Evolutionary conservation across 2,888 invertebrate species (phyloP).

Genomic region (Amblyjoppa fuscipennis): DNA sequence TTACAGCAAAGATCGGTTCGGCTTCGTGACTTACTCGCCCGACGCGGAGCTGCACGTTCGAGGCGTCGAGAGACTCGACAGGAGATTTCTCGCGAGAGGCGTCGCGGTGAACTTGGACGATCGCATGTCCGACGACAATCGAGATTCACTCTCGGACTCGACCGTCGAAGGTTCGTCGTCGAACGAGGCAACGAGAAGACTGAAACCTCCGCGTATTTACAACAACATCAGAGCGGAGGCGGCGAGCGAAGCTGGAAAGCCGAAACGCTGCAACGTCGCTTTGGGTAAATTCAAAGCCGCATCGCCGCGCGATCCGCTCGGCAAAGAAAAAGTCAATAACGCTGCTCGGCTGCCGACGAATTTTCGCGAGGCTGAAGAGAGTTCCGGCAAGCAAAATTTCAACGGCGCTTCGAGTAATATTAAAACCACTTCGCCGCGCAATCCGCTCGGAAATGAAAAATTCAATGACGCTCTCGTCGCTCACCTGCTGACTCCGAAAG

Average conservation of each 20-base stretch:
- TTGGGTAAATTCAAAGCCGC: not conserved
- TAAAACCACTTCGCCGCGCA: not conserved
- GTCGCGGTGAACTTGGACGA: slow-evolving; percentile 75
- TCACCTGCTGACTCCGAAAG: not conserved
- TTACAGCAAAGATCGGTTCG: slow-evolving; percentile 53
- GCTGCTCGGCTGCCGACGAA: too few species aligned
- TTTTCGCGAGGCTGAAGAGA: too few species aligned
- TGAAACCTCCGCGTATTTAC: slow-evolving; percentile 31
- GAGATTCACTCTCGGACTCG: slow-evolving; percentile 9
- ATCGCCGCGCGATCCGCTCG: not conserved
- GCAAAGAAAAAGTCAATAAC: not conserved
- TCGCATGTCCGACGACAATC: slow-evolving; percentile 74
- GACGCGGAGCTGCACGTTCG: slow-evolving; percentile 38
- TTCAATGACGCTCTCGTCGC: not conserved
- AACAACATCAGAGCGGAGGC: slow-evolving; percentile 23
- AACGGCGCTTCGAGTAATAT: not conserved
- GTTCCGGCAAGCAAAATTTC: too few species aligned
- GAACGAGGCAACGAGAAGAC: not conserved
- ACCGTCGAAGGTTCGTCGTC: slow-evolving; percentile 10
- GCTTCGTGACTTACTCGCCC: slow-evolving; percentile 33
- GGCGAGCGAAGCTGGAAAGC: not conserved
- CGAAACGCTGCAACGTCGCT: not conserved
- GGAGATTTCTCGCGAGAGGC: slow-evolving; percentile 56
- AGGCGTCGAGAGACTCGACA: slow-evolving; percentile 49
- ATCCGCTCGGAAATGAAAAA: not conserved